Percentiles rank a stretch among this genome's conserved stretches.
phyloP scores from a whole-genome alignment of 2,113 vertebrate genomes.

The Anguilla rostrata region DNA sequence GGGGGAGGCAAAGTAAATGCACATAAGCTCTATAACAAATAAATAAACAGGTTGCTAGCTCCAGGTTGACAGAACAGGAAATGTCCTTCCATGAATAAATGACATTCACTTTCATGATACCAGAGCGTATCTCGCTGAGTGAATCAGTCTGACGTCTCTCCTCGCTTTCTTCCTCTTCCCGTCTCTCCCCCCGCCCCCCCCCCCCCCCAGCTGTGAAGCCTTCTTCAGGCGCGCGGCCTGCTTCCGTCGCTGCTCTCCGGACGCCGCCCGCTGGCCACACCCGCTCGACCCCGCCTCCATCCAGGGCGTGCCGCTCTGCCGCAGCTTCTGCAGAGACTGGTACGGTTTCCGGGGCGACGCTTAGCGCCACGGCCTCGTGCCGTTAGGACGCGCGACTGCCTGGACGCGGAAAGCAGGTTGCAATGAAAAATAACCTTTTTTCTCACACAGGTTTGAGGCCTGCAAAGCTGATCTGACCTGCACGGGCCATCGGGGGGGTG shows the following conservation, averaged over 20 bases:
- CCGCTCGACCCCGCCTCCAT: constrained; percentile 57
- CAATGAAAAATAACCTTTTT: background rate
- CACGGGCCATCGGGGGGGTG: constrained; percentile 68
- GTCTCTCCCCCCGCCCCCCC: too few species aligned
- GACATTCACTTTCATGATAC: background rate
- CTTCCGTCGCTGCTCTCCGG: constrained; percentile 76
- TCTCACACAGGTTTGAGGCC: constrained; percentile 69
- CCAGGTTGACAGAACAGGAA: background rate
- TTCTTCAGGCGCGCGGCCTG: constrained; percentile 62
- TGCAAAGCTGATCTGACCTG: constrained; percentile 77
- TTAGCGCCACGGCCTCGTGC: background rate
- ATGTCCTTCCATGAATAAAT: background rate
- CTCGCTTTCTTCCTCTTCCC: background rate
- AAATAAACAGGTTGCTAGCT: background rate
- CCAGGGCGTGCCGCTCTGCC: constrained; percentile 74
- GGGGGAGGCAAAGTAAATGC: background rate
- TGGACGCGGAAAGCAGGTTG: background rate
- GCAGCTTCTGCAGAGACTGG: constrained; percentile 80
- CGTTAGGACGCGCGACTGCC: background rate
- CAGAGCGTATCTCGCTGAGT: background rate
- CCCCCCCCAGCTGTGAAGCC: constrained; percentile 49
- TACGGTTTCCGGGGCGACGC: constrained; percentile 48
- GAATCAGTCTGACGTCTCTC: background rate
- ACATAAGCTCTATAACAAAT: background rate
- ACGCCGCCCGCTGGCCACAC: constrained; percentile 70